Conservation (phyloP, 2,888 invertebrate species). For the Plutella xylostella region DNA sequence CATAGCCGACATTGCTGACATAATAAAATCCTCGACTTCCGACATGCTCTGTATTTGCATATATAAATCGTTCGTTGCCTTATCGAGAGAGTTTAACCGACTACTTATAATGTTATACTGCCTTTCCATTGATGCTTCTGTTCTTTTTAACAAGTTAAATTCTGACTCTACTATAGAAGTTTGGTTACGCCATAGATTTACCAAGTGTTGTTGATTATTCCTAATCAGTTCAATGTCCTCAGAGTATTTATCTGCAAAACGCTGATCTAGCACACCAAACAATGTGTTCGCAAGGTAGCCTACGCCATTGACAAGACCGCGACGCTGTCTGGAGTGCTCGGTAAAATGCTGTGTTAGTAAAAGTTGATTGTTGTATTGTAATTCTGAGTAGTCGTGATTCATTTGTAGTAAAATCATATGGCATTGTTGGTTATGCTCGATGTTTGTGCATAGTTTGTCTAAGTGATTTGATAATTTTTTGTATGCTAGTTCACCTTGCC, state of each 20-base stretch:
- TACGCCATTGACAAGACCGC: constrained; percentile 14
- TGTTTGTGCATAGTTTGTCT: too few species aligned
- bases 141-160: constrained; percentile 10
- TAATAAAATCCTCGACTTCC: constrained; percentile 3
- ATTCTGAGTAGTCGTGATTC: neutral
- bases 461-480: too few species aligned
- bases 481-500: too few species aligned
- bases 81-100: constrained; percentile 1
- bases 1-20: neutral
- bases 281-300: constrained; percentile 14
- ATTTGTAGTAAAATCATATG: too few species aligned
- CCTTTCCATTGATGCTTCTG: constrained; percentile 3
- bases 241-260: constrained; percentile 14
- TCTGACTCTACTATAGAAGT: constrained; percentile 14
- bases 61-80: neutral
- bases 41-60: neutral
- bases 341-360: neutral
- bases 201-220: constrained; percentile 11
- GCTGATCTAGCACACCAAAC: constrained; percentile 16
- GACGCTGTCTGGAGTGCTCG: constrained; percentile 3
- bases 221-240: constrained; percentile 10
- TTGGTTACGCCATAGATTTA: constrained; percentile 12
- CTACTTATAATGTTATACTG: constrained; percentile 9
- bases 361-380: neutral
- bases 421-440: too few species aligned